Evolutionary conservation across 2,113 vertebrate species (phyloP).

Genomic region (Caloenas nicobarica): DNA sequence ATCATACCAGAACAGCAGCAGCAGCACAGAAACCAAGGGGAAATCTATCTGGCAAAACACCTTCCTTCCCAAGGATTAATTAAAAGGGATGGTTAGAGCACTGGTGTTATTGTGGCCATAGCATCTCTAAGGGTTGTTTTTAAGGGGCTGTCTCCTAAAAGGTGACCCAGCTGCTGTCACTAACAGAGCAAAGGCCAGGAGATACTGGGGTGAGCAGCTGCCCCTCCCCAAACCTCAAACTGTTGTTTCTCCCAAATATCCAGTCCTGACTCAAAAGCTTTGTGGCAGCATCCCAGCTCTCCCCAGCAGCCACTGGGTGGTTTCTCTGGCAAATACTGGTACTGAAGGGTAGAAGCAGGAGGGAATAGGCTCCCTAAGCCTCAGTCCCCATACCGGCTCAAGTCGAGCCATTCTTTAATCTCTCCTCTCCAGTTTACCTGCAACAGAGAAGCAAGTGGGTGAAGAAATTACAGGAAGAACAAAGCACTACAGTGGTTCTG

Average conservation of each 20-base stretch:
- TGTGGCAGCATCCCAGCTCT: not conserved
- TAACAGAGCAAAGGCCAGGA: not conserved
- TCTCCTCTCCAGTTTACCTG: not conserved
- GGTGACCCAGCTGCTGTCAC: not conserved
- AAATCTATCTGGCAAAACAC: constrained; percentile 33
- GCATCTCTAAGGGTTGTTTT: not conserved
- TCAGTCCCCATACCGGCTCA: not conserved
- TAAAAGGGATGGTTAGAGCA: not conserved
- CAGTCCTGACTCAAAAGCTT: not conserved
- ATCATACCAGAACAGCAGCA: constrained; percentile 25
- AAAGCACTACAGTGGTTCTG: not conserved
- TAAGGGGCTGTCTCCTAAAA: not conserved
- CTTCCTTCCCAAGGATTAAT: constrained; percentile 23
- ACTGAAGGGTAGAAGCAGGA: not conserved
- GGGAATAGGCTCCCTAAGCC: not conserved
- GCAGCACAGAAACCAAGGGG: constrained; percentile 17
- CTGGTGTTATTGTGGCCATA: not conserved
- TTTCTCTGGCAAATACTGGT: not conserved
- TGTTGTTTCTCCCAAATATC: not conserved
- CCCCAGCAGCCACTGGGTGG: not conserved
- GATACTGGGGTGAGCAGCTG: accelerated
- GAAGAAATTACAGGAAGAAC: not conserved
- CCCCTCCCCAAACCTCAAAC: not conserved
- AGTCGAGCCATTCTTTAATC: not conserved
- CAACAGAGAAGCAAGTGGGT: not conserved